Percentiles rank a stretch among this genome's conserved stretches.
phyloP scores from a whole-genome alignment of 2,888 invertebrate genomes.

The Acronicta alni region DNA sequence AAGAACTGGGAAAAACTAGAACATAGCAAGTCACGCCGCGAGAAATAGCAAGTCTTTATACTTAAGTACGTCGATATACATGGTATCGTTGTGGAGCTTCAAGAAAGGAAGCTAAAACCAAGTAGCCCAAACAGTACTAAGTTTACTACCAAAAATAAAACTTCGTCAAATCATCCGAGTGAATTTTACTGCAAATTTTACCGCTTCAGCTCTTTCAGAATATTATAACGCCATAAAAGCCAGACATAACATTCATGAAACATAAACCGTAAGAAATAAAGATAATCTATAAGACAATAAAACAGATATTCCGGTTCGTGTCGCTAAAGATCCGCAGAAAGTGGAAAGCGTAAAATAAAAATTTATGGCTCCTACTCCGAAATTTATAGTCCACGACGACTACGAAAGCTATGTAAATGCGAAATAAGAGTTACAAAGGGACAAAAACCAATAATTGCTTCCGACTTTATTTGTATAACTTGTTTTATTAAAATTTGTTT shows the following conservation, averaged over 20 bases:
- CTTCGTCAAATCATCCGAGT: slow-evolving; percentile 10
- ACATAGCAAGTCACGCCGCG: too few species aligned
- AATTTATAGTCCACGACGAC: slow-evolving; percentile 62
- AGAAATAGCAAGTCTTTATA: too few species aligned
- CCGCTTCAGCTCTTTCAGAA: slow-evolving; percentile 15
- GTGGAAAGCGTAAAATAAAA: slow-evolving; percentile 64
- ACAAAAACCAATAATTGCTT: slow-evolving; percentile 62
- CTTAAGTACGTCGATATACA: too few species aligned
- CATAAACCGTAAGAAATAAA: slow-evolving; percentile 47
- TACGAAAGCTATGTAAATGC: slow-evolving; percentile 55
- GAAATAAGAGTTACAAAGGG: slow-evolving; percentile 54
- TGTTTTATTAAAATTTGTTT: slow-evolving; percentile 54
- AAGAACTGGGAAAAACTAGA: not conserved
- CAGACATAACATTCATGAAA: slow-evolving; percentile 28
- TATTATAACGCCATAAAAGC: slow-evolving; percentile 41
- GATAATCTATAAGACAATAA: slow-evolving; percentile 54
- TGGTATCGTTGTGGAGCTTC: too few species aligned
- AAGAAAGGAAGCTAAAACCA: too few species aligned
- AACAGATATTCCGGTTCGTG: slow-evolving; percentile 56
- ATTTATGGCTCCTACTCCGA: slow-evolving; percentile 57
- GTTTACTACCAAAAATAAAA: slow-evolving; percentile 18
- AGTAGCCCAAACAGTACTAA: not conserved
- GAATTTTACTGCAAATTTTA: slow-evolving; percentile 25
- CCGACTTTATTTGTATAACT: slow-evolving; percentile 45
- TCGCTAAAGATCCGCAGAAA: slow-evolving; percentile 59